phyloP scores from a whole-genome alignment of 64 coral and sea anemone species.

The Montipora cactus region DNA sequence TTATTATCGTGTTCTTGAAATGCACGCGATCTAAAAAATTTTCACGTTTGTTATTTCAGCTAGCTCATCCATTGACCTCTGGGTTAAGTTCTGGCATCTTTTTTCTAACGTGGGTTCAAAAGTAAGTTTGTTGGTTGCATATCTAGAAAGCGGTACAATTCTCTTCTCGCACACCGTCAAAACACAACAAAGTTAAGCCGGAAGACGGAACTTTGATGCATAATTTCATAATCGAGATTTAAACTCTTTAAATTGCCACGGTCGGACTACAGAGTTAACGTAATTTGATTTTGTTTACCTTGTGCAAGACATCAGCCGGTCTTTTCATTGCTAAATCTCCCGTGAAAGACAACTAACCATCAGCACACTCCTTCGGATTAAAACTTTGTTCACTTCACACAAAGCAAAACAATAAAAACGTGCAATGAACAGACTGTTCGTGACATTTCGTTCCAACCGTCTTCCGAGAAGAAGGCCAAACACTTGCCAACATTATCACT shows the following conservation, averaged over 20 bases:
- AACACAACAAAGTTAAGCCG: background rate
- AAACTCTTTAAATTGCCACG: background rate
- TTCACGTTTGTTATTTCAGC: background rate
- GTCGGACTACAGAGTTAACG: background rate
- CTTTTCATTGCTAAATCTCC: background rate
- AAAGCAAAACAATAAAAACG: background rate
- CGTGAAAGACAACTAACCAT: background rate
- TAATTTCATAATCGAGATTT: background rate
- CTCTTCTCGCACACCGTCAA: background rate
- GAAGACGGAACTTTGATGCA: background rate
- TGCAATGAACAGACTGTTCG: background rate
- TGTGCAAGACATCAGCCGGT: background rate
- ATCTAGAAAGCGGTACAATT: background rate
- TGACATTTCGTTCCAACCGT: background rate
- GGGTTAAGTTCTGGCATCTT: background rate
- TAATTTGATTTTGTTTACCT: background rate
- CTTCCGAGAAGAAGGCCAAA: too few relatives aligned
- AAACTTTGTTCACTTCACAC: background rate
- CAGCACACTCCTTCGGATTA: background rate
- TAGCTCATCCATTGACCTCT: background rate
- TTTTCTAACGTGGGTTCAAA: background rate
- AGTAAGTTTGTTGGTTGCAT: too few relatives aligned
- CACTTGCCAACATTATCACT: too few relatives aligned
- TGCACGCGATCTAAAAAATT: background rate
- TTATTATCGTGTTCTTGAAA: background rate